A percentile compares a stretch with the other conserved stretches of the same genome.
These are phyloP conservation scores for Notolabrus celidotus DNA, from an alignment of 2,797 vertebrate species.

Conservation along the genomic window DNA sequence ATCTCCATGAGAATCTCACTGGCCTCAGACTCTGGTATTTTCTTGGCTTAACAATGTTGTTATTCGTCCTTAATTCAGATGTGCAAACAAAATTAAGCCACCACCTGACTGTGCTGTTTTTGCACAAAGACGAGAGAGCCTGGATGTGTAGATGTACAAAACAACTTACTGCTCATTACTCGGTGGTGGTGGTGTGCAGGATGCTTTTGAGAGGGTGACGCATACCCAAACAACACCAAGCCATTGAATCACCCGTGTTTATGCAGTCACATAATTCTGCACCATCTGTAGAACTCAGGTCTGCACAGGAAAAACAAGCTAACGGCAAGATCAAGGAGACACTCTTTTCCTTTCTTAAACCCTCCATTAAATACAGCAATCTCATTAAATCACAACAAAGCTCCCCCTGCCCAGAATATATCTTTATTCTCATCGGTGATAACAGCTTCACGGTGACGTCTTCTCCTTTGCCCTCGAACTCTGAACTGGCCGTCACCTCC, in stretches of 20 bases:
- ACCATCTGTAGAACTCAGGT: conserved; percentile 83
- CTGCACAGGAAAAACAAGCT: conserved; percentile 58
- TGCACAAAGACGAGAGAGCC: conserved; percentile 41
- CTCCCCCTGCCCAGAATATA: conserved; percentile 29
- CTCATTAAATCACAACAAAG: conserved; percentile 51
- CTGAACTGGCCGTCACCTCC: conserved; percentile 67
- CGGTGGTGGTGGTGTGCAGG: conserved; percentile 57
- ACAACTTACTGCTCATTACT: conserved; percentile 69
- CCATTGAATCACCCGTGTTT: conserved; percentile 83
- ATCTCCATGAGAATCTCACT: conserved; percentile 53
- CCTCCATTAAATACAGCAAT: conserved; percentile 33
- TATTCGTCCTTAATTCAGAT: conserved; percentile 60
- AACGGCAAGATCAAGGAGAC: conserved; percentile 37
- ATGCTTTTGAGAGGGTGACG: conserved; percentile 75
- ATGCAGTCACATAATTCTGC: conserved; percentile 79
- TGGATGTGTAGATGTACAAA: conserved; percentile 54
- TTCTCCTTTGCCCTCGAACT: conserved; percentile 70
- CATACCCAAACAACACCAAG: conserved; percentile 83
- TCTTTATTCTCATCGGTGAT: conserved; percentile 52
- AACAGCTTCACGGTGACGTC: conserved; percentile 55
- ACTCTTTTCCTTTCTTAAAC: conserved; percentile 30
- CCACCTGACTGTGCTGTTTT: conserved; percentile 52
- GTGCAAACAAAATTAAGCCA: conserved; percentile 62
- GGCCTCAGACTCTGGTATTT: conserved; percentile 51
- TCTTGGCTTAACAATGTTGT: conserved; percentile 58